A percentile compares a stretch with the other conserved stretches of the same genome.
phyloP scores from a whole-genome alignment of 2,888 invertebrate species.

The Crocallis elinguaria region DNA sequence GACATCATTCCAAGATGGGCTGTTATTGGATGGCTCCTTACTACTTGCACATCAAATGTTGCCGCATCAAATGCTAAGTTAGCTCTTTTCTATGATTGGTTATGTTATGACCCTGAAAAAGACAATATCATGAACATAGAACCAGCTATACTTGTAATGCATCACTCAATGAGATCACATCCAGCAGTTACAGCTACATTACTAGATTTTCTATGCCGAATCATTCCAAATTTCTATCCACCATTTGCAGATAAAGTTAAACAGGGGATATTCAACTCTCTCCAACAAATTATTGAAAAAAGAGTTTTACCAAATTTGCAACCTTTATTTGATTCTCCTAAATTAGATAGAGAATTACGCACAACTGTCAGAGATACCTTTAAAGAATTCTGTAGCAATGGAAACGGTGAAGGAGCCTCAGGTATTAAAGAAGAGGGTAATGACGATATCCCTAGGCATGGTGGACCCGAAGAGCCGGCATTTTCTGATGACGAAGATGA shows the following conservation, averaged over 20 bases:
- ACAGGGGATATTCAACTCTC: slow-evolving; percentile 92
- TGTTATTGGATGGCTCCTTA: slow-evolving; percentile 96
- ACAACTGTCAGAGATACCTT: slow-evolving; percentile 95
- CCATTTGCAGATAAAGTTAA: slow-evolving; percentile 91
- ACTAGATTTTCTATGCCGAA: slow-evolving; percentile 95
- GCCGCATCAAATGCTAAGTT: slow-evolving; percentile 96
- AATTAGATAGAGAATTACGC: slow-evolving; percentile 92
- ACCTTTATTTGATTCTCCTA: slow-evolving; percentile 94
- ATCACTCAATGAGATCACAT: slow-evolving; percentile 96
- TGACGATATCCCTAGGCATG: slow-evolving; percentile 66
- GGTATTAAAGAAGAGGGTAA: slow-evolving; percentile 75
- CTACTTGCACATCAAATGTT: slow-evolving; percentile 95
- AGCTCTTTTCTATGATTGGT: slow-evolving; percentile 97
- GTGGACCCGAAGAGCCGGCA: slow-evolving; percentile 88
- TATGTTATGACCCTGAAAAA: slow-evolving; percentile 95
- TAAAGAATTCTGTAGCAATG: slow-evolving; percentile 92
- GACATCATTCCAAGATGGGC: slow-evolving; percentile 98
- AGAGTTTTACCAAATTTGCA: slow-evolving; percentile 94
- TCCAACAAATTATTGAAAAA: slow-evolving; percentile 95
- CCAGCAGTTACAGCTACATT: slow-evolving; percentile 95
- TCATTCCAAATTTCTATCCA: slow-evolving; percentile 94
- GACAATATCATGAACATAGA: slow-evolving; percentile 99
- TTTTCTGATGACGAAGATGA: slow-evolving; percentile 96
- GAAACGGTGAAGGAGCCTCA: slow-evolving; percentile 79
- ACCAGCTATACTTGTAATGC: slow-evolving; percentile 97